A percentile compares a stretch with the other conserved stretches of the same genome.
Evolutionary conservation across 2,888 invertebrate genomes (phyloP).

Genomic region (Lobophora halterata): DNA sequence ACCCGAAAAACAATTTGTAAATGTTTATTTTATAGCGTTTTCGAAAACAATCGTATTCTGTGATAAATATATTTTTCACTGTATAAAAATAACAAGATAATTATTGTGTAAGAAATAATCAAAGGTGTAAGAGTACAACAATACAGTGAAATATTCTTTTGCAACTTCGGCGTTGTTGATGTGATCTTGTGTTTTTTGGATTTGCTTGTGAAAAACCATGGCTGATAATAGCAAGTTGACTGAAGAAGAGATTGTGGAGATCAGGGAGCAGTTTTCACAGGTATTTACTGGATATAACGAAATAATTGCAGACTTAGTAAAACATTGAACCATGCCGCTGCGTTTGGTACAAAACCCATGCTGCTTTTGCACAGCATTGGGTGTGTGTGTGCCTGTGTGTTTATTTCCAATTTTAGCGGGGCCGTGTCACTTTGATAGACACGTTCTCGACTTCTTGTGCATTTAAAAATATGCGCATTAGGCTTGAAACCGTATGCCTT

Average conservation of each 20-base stretch:
- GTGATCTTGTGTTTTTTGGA: slow-evolving; percentile 59
- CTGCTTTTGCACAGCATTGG: no score
- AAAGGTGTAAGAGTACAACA: slow-evolving; percentile 51
- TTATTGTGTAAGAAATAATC: slow-evolving; percentile 7
- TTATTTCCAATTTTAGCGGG: no score
- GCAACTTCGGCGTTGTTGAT: slow-evolving; percentile 46
- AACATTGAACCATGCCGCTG: no score
- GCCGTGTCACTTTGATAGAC: no score
- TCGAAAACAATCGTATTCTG: slow-evolving; percentile 27
- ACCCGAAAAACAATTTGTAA: no score
- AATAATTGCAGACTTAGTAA: no score
- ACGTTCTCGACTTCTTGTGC: no score
- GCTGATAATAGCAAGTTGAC: slow-evolving; percentile 81
- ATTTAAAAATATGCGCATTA: no score
- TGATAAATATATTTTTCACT: slow-evolving; percentile 29
- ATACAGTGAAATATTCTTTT: slow-evolving; percentile 26
- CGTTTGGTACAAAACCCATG: no score
- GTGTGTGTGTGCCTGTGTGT: no score
- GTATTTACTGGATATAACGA: slow-evolving; percentile 78
- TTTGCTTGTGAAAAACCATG: slow-evolving; percentile 64
- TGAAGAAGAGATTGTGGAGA: slow-evolving; percentile 86
- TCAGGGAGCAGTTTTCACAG: slow-evolving; percentile 87
- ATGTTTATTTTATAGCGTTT: slow-evolving; percentile 14
- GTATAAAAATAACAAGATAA: no score
- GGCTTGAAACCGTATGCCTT: no score